Base-by-base conservation (phyloP, 2,797 vertebrate genomes). In the Myoxocephalus aenaeus region DNA sequence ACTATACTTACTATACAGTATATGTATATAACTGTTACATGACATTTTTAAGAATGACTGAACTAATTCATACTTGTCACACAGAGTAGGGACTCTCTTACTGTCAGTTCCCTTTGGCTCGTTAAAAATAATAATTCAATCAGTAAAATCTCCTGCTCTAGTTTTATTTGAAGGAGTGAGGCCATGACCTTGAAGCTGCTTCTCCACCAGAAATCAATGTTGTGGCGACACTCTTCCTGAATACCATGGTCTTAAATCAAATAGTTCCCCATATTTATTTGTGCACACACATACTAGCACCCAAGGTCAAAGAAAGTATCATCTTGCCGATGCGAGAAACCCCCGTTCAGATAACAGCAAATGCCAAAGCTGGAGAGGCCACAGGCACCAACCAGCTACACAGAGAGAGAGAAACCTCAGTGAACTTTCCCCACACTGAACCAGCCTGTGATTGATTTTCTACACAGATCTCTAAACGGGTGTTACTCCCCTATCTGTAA, bases 401-500 rank as follows among this genome's bases (percentile, higher is more conserved):
- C 75, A 75, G 63, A 29, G 69, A 38, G 65, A 67, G 79, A 84
- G 75, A 73, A 87, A 82, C 86, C 84, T 83, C 61, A 13, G 85
- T 81, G 84, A 91, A 90, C 86, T 80, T 88, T 91, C 79, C 81
- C 58, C 83, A 62, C 71, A 68, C 75, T 71, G 77, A 89, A 86
- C 75, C 75, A 88, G 79, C 68, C 75, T 25, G 74, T 82, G 88
- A 93, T 94, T 90, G 92, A 92, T 93, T 92, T 90, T 92, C 87
- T 82, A 86, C 90, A 91, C 85, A 80, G 85, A 90, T 90, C 87
- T 90, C 82, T 89, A 86, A 92, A 91, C 65, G 82, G 89, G 87
- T 91, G 90, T 81, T 89, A 85, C 90, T 87, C 89, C 84, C 65
- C 88, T 90, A 87, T 91, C 90, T 92, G 91, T 90, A 86, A 83